Evolutionary conservation across 2,797 vertebrate species (phyloP), one percentile per base, ranked within the genome.

Genomic region (Enteromius paludinosus): DNA sequence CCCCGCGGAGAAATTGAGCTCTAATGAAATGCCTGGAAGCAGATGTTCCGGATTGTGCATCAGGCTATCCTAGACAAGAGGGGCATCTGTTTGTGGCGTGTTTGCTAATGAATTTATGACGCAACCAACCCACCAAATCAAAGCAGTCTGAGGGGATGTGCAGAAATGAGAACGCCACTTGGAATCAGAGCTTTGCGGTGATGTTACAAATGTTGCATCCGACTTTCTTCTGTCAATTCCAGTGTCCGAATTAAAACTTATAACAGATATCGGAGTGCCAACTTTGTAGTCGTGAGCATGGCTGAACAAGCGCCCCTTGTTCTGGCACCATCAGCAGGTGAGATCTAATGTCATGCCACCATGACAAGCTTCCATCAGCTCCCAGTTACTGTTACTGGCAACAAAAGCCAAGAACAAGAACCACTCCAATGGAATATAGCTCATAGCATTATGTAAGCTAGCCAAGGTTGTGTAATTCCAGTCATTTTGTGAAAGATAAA

Each of bases 351-450:
- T 93, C 90, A 83, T 38, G 83, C 88, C 86, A 82, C 73, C 73
- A 30, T 65, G 82, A 87, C n/a, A 84, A 81, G 84, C 84, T 83
- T 68, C 74, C 84, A 86, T 88, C 86, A 78, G 76, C 80, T 89
- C 18, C 41, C 66, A 84, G 86, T 88, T 90, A 91, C 89, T 87
- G 64, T 92, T 92, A 91, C 87, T 87, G 89, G 87, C 88, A 93
- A 93, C 85, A 92, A 91, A 88, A 85, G 86, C 77, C 9, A 6
- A 33, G 79, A 86, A 91, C 88, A 90, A 89, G 86, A 45, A 70
- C 81, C 80, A 25, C 41, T 82, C 62, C 56, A 87, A 79, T 86
- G 86, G 87, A 91, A 91, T 88, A 91, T 86, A 84, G 87, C 78
- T 83, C 62, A 87, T 84, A 84, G 33, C 30, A 45, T 70, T 70